A percentile compares a stretch with the other conserved stretches of the same genome.
Conservation (phyloP, 1,140 invertebrate species). For the Cotesia vestalis region DNA sequence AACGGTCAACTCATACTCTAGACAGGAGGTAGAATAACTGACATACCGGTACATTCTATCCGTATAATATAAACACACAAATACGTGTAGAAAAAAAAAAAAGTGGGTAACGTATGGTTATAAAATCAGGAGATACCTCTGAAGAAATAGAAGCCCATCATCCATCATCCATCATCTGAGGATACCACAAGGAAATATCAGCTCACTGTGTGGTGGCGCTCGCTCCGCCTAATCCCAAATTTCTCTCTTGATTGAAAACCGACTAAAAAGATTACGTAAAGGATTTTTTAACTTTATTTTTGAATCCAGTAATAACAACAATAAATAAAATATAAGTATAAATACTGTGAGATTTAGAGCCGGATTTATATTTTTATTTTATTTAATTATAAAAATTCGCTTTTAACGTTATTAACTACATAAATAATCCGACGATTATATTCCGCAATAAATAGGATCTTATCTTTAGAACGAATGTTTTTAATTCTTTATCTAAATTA, state of each 20-base stretch:
- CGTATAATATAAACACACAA: not conserved
- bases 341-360: not conserved
- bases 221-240: not conserved
- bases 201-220: slow-evolving; percentile 28
- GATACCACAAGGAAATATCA: slow-evolving; percentile 21
- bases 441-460: slow-evolving; percentile 28
- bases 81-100: too few relatives aligned
- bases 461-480: slow-evolving; percentile 31
- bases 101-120: not conserved
- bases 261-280: slow-evolving; percentile 20
- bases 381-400: slow-evolving; percentile 7
- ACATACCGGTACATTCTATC: not conserved
- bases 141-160: slow-evolving; percentile 12
- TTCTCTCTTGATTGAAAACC: slow-evolving; percentile 19
- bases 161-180: slow-evolving; percentile 30
- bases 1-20: slow-evolving; percentile 23
- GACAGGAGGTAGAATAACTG: slow-evolving; percentile 17
- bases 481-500: slow-evolving; percentile 28
- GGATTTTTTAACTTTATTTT: not conserved
- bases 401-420: slow-evolving; percentile 17
- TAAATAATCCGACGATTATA: slow-evolving; percentile 28
- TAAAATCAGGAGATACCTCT: not conserved
- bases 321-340: not conserved
- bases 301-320: not conserved
- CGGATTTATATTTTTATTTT: slow-evolving; percentile 1